Conservation (phyloP, 2,797 vertebrate genomes). For the Tinamus major region DNA sequence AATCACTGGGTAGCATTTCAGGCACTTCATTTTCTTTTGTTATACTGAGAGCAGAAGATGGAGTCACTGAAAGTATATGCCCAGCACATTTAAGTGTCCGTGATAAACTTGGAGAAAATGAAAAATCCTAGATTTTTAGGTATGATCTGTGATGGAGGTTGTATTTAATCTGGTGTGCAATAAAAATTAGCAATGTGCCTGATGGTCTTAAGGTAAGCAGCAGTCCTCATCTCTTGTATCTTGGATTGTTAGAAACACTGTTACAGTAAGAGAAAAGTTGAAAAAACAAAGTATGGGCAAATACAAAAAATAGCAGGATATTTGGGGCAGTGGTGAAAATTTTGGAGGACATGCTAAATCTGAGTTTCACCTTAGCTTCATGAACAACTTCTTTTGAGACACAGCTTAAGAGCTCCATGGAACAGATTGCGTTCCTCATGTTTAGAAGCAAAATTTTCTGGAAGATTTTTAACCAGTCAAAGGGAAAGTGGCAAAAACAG, state of each 20-base stretch:
- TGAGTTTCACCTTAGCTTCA: neutral
- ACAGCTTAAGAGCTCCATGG: neutral
- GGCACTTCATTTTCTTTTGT: neutral
- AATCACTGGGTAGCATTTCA: neutral
- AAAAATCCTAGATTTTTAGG: neutral
- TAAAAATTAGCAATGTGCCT: neutral
- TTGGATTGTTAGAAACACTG: neutral
- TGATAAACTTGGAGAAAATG: neutral
- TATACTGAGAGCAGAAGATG: neutral
- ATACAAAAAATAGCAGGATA: neutral
- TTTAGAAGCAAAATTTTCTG: neutral
- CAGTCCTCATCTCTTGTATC: accelerated
- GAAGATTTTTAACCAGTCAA: neutral
- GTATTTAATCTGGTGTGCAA: neutral
- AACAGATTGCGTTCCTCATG: neutral
- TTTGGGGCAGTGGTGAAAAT: neutral
- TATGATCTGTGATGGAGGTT: neutral
- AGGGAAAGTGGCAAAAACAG: neutral
- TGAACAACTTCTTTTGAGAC: neutral
- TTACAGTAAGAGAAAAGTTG: neutral
- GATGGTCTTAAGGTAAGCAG: neutral
- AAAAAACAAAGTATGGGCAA: neutral
- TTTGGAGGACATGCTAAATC: neutral
- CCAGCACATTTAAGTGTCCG: neutral
- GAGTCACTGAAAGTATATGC: neutral